These are phyloP conservation scores for Leptodactylus fallax DNA, from an alignment of 2,797 vertebrate genomes.

Conservation along the genomic window DNA sequence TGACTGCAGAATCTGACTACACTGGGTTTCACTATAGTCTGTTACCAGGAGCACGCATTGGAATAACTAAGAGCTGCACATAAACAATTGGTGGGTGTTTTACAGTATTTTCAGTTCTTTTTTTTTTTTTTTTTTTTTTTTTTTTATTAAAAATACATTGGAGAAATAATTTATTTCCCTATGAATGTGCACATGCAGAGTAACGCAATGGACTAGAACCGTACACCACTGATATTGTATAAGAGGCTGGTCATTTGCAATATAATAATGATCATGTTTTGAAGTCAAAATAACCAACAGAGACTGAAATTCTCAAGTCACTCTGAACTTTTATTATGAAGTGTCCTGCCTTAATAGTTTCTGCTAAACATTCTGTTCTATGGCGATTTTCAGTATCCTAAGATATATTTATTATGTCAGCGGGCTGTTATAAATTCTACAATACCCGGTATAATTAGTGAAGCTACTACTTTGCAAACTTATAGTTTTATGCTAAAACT, in stretches of 20 bases:
- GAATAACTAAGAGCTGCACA: too few species aligned
- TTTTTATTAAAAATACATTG: too few species aligned
- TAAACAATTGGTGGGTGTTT: too few species aligned
- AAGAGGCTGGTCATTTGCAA: background rate
- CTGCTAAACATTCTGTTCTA: background rate
- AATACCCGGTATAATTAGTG: slow-evolving; percentile 24
- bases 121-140: too few species aligned
- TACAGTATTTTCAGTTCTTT: too few species aligned
- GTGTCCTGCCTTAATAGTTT: background rate
- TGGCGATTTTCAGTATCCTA: background rate
- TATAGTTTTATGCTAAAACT: slow-evolving; percentile 63
- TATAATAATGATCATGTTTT: background rate
- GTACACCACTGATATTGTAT: background rate
- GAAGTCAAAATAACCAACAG: background rate
- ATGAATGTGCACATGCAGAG: background rate
- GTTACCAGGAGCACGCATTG: too few species aligned
- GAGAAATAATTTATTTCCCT: background rate
- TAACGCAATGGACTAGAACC: background rate
- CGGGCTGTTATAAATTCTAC: slow-evolving; percentile 11
- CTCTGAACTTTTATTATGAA: background rate
- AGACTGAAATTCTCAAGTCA: background rate
- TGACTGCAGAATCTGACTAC: too few species aligned
- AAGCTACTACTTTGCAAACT: slow-evolving; percentile 39
- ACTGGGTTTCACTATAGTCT: too few species aligned
- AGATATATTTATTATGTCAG: slow-evolving; percentile 20